Base-by-base conservation (phyloP, 1,140 invertebrate species). In the Bombus superbus region DNA sequence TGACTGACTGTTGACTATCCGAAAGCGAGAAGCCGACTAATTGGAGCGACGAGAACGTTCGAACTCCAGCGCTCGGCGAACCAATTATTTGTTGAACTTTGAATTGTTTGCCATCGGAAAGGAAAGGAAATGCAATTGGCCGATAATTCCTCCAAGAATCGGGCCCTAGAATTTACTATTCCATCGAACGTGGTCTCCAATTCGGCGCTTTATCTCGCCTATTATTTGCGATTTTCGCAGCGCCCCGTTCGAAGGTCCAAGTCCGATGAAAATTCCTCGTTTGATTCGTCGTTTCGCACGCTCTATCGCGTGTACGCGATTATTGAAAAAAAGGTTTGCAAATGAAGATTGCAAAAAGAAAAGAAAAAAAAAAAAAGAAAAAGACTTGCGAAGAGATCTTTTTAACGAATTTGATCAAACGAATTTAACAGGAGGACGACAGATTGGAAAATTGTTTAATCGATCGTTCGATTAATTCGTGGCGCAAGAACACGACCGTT, bases 1-100 rank as follows among this genome's bases (percentile, higher is more conserved):
- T 64, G 15, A 28, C 38, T 25, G 53, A 22, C 75, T 64, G 75
- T 22, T 77, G 35, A 28, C 74, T 76, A 22, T 40, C 11, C 13
- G 25, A 28, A 40, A 59, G 75, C 75, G 75, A 77, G 57, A 77
- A 64, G n/a, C 13, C 38, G 32, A 77, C 38, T 77, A 77, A 77
- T 77, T n/a, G 57, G 47, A 64, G 25, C 57, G 57, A 77, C 22
- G 28, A 42, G 57, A 74, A 5, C 25, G 57, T 25, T 77, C 11
- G 25, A 64, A 42, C 38, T 62, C 5, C 38, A 5, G 38, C 32
- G 42, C 25, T 77, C n/a, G 57, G 22, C 11, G 13, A 53, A 64
- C 25, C 53, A 42, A 76, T 76, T 76, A 76, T 77, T 77, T 77
- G 57, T 77, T 25, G 53, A 28, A n/a, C 32, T 42, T 59, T 1